Base-by-base conservation (phyloP, 2,888 invertebrate species). In the Nomada fucata region DNA sequence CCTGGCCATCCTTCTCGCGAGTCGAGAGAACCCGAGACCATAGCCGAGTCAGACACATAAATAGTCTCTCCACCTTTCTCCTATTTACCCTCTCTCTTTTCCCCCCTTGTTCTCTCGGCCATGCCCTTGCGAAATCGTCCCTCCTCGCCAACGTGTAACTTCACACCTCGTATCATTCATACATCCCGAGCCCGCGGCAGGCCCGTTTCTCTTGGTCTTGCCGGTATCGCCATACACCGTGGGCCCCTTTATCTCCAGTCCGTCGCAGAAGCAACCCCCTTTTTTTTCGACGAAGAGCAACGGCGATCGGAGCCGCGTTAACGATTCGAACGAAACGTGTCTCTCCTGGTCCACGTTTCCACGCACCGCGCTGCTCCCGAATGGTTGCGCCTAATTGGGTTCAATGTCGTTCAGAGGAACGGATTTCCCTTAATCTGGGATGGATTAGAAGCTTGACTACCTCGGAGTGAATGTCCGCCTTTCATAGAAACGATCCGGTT, bases 41-140 rank as follows among this genome's bases (percentile, higher is more conserved):
- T 79, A 84, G 72, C 59, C 82, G 76, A 83, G 76, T 80, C 89
- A 88, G 88, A 85, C 88, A 72, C 88, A 89, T 82, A 89, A 89
- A 89, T 88, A 89, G 81, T 83, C 73, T 61, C 81, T 70, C 71
- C 79, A 36, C 64, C 61, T 74, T 69, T 67, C 61, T 47, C 59
- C 52, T 44, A 55, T 61, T 69, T 64, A n/a, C 57, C 11, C n/a
- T 29, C 59, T 44, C 57, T 47, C 52, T 23, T 18, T 23, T 1
- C 11, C 5, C 5, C 23, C 64, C 44, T 64, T 50, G 9, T 11
- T 11, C 52, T 23, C 36, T 42, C 29, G 53, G 13, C 20, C 60
- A 65, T 65, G 60, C 47, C 57, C 53, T 67, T 29, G 26, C 76
- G 29, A 13, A 18, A 50, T 70, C 47, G 44, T 67, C 20, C 42